Conservation (phyloP, 1,140 invertebrate species). For the Teleogryllus occipitalis region DNA sequence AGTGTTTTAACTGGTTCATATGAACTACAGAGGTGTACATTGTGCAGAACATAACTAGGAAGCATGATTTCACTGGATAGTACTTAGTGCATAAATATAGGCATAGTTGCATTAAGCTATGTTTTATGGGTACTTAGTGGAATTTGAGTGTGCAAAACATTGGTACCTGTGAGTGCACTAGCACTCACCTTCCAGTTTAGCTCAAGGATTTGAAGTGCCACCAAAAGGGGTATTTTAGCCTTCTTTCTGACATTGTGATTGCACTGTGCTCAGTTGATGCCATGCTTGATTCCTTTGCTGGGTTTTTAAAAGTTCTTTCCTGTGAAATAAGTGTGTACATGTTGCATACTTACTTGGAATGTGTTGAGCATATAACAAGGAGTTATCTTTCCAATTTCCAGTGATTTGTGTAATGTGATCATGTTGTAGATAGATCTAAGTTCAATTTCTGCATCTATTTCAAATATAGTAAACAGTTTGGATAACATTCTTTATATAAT, state of each 20-base stretch:
- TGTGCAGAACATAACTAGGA: not conserved
- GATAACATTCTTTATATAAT: too few species aligned
- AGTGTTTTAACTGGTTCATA: too few species aligned
- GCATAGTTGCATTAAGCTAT: not conserved
- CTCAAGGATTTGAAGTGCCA: conserved; percentile 3
- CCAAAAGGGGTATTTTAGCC: not conserved
- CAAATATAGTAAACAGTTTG: too few species aligned
- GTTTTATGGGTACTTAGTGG: not conserved
- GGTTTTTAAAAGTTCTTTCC: not conserved
- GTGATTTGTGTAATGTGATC: too few species aligned
- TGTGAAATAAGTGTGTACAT: too few species aligned
- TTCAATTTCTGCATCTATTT: too few species aligned
- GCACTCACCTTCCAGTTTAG: not conserved
- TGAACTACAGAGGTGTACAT: too few species aligned
- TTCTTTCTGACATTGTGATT: not conserved
- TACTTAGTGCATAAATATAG: not conserved
- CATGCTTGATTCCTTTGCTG: not conserved
- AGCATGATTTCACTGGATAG: not conserved
- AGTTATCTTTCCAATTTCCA: not conserved
- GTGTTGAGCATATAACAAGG: not conserved
- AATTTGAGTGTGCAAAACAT: not conserved
- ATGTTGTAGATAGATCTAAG: too few species aligned
- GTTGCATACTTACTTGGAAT: too few species aligned
- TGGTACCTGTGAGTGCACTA: not conserved
- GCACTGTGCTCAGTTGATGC: not conserved